A percentile compares a stretch with the other conserved stretches of the same genome.
phyloP scores from a whole-genome alignment of 2,113 vertebrate species.

The Silurus glanis region DNA sequence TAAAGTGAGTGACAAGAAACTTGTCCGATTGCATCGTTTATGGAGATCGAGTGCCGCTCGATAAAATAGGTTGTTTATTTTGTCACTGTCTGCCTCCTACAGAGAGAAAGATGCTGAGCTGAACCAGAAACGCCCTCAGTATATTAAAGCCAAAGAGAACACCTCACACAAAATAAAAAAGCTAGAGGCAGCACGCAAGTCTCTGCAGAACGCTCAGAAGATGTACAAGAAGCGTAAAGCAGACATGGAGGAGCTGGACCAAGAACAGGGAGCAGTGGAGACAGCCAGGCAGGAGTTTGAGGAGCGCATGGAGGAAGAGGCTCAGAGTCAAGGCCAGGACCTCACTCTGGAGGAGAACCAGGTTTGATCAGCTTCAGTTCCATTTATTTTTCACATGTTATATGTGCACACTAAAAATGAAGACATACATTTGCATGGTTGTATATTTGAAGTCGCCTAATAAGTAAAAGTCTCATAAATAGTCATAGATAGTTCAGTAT shows the following conservation, averaged over 20 bases:
- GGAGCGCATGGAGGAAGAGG: constrained; percentile 95
- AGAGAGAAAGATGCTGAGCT: constrained; percentile 94
- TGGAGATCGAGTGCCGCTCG: not conserved
- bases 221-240: constrained; percentile 85
- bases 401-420: not conserved
- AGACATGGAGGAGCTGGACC: constrained; percentile 94
- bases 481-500: not conserved
- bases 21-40: too few relatives aligned
- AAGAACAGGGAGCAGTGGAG: constrained; percentile 89
- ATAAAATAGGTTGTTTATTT: not conserved
- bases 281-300: constrained; percentile 92
- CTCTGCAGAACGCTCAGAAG: constrained; percentile 83
- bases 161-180: constrained; percentile 97
- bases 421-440: too few relatives aligned
- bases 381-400: not conserved
- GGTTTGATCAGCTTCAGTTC: constrained; percentile 56
- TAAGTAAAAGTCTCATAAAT: not conserved
- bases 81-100: not conserved
- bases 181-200: constrained; percentile 80
- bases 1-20: constrained; percentile 69
- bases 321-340: constrained; percentile 92
- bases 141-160: constrained; percentile 98
- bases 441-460: too few relatives aligned
- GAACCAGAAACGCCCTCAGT: constrained; percentile 93
- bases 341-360: constrained; percentile 93